Percentiles rank a stretch among this genome's conserved stretches.
These are phyloP conservation scores for Andrena cerasifolii DNA, from an alignment of 1,140 invertebrate species.

Conservation along the genomic window DNA sequence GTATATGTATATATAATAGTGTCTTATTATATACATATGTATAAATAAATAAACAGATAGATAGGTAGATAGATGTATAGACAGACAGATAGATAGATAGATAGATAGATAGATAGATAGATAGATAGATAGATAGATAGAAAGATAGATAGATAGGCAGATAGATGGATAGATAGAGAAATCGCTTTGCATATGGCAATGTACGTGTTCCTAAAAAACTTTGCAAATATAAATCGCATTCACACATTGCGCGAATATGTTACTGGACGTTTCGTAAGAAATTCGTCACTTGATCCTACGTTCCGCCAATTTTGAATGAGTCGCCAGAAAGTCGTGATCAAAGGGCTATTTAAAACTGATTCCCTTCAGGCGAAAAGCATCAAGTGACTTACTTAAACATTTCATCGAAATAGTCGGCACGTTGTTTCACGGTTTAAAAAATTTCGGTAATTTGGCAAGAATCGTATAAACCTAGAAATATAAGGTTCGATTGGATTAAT, in stretches of 20 bases:
- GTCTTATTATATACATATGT: constrained; percentile 14
- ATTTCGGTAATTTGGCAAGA: constrained; percentile 8
- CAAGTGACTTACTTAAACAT: constrained; percentile 19
- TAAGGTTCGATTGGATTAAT: neutral
- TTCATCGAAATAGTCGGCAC: neutral
- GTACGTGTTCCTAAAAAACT: constrained; percentile 25
- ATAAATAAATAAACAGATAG: constrained; percentile 5
- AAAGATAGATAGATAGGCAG: constrained; percentile 7
- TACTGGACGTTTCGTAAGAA: neutral
- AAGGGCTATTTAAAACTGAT: neutral
- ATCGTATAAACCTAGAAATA: neutral
- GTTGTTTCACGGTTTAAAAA: neutral
- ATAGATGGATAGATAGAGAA: constrained; percentile 17
- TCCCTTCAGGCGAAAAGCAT: neutral
- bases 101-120: constrained; percentile 18
- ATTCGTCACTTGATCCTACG: neutral
- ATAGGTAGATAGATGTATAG: constrained; percentile 17
- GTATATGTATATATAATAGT: neutral
- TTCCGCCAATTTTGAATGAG: constrained; percentile 12
- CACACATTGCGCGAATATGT: constrained; percentile 16
- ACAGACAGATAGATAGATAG: constrained; percentile 1
- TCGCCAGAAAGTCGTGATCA: neutral
- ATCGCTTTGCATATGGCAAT: constrained; percentile 37
- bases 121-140: constrained; percentile 33
- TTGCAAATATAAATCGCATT: constrained; percentile 24